These are phyloP conservation scores for Pseudolycoriella hygida DNA, from an alignment of 2,888 invertebrate species.

Conservation along the genomic window DNA sequence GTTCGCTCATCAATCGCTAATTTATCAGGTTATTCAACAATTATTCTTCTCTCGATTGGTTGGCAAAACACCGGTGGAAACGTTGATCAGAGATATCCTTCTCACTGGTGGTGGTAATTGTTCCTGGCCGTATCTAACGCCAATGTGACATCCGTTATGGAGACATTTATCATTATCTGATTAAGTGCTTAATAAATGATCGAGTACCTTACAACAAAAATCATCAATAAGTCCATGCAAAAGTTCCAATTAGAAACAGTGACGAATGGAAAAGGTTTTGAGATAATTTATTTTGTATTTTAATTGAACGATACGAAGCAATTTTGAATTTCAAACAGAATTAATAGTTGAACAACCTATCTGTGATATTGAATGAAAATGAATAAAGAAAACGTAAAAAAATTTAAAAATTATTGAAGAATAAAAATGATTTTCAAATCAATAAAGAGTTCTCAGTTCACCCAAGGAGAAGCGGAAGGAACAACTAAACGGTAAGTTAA, in stretches of 20 bases:
- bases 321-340: too few species aligned
- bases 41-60: slow-evolving; percentile 94
- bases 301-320: too few species aligned
- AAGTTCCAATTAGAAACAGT: too few species aligned
- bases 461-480: too few species aligned
- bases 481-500: too few species aligned
- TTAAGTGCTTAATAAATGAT: slow-evolving; percentile 36
- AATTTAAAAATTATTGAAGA: too few species aligned
- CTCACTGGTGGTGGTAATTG: slow-evolving; percentile 90
- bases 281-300: too few species aligned
- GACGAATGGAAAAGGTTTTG: too few species aligned
- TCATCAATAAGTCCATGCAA: not conserved
- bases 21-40: slow-evolving; percentile 88
- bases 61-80: slow-evolving; percentile 95
- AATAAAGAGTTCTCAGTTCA: too few species aligned
- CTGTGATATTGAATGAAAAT: not conserved
- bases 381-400: too few species aligned
- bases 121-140: slow-evolving; percentile 96
- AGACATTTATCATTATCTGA: slow-evolving; percentile 51
- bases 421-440: too few species aligned
- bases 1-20: too few species aligned
- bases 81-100: slow-evolving; percentile 91
- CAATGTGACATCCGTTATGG: slow-evolving; percentile 80
- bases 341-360: not conserved
- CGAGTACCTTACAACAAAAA: slow-evolving; percentile 3